Percentiles rank a stretch among this genome's conserved stretches.
These are phyloP conservation scores for Myrmecophaga tridactyla DNA, from an alignment of 2,113 vertebrate species.

Conservation along the genomic window DNA sequence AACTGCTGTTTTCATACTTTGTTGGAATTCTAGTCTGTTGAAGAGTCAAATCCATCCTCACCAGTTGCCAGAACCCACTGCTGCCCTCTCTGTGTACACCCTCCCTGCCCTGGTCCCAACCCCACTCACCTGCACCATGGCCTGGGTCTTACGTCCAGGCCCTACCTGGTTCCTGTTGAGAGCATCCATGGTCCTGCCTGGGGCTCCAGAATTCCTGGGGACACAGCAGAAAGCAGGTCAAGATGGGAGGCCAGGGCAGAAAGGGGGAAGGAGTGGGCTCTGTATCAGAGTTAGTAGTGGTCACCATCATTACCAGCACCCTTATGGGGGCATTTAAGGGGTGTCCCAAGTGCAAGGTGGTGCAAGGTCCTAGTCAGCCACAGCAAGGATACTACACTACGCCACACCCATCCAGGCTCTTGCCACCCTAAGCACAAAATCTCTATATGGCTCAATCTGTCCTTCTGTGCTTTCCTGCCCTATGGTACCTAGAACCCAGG, in stretches of 20 bases:
- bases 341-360: neutral
- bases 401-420: neutral
- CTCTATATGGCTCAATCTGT: no score
- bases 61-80: neutral
- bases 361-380: neutral
- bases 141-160: conserved; percentile 67
- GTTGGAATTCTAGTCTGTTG: neutral
- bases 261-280: neutral
- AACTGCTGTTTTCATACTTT: neutral
- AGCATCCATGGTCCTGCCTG: conserved; percentile 78
- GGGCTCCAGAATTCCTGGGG: conserved; percentile 46
- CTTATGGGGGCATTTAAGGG: neutral
- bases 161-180: conserved; percentile 50
- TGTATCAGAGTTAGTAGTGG: neutral
- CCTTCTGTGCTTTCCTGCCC: neutral
- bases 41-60: neutral
- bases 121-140: conserved; percentile 80
- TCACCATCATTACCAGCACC: neutral
- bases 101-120: fast-evolving
- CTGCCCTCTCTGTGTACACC: no score
- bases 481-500: neutral
- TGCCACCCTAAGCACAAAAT: neutral
- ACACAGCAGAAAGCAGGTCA: conserved; percentile 13
- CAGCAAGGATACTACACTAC: neutral
- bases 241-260: neutral